These are phyloP conservation scores for Gnathonemus longibarbis DNA, from an alignment of 2,113 vertebrate species.

Conservation along the genomic window DNA sequence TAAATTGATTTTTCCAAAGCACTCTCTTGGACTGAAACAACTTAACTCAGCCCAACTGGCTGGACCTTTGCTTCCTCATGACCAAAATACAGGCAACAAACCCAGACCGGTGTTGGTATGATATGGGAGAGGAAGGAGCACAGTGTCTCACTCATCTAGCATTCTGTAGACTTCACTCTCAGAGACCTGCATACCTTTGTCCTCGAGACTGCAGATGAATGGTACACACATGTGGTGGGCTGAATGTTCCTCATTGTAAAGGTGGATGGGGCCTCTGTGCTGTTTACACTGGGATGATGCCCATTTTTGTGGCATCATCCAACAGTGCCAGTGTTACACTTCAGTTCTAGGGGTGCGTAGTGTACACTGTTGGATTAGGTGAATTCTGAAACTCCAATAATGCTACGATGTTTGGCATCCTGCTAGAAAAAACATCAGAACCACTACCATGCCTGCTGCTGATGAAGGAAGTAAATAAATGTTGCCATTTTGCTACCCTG, in stretches of 20 bases:
- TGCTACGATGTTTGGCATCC: background rate
- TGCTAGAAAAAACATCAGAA: background rate
- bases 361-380: background rate
- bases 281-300: background rate
- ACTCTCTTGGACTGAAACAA: background rate
- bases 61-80: background rate
- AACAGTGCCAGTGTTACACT: background rate
- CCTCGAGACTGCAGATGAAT: background rate
- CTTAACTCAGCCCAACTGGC: background rate
- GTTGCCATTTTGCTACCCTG: background rate
- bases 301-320: background rate
- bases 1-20: background rate
- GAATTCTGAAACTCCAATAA: background rate
- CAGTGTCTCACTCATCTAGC: background rate
- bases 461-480: background rate
- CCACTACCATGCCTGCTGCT: background rate
- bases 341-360: background rate
- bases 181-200: too few relatives aligned
- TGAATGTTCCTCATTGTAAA: background rate
- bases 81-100: background rate
- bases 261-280: background rate
- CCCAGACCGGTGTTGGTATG: background rate
- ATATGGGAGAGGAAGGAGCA: background rate
- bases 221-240: background rate
- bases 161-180: background rate